Evolutionary conservation across 2,797 vertebrate genomes (phyloP), one percentile per base, ranked within the genome.

Genomic region (Poeciliopsis presidionis): DNA sequence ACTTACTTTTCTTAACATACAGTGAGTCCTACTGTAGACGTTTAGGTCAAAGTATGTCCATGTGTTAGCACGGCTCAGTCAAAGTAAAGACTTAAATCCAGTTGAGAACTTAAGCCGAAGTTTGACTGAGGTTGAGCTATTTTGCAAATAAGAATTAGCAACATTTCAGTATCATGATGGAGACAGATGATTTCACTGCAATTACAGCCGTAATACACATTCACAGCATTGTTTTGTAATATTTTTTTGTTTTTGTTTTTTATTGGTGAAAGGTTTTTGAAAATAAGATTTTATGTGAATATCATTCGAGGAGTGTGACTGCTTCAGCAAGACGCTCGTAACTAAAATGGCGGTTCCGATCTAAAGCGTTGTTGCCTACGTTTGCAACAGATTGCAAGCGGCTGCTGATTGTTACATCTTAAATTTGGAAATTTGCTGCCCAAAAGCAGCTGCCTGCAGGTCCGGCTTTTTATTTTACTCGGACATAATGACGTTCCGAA

Each of bases 401-500:
- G 36, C 36, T 67, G 36, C 2, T 67, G 36, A 2, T 22, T 65
- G 11, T 12, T 11, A 41, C 36, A 67, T 67, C 36, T 41, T 30
- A 30, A 13, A 51, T 51, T 33, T 4, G 14, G 7, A 72, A 22
- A 49, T 12, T 30, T 47, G 8, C 14, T 20, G 14, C 16, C 30
- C 2, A 65, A 39, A 39, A 65, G 33, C 33, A 28, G 73, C 45
- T 18, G 47, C 47, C 81, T 86, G 72, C 75, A 79, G 73, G 79
- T 81, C 49, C 80, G 47, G 49, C 82, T 87, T 69, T 75, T 74
- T 77, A 69, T 76, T 88, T 84, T 18, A 5, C 30, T 81, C 59
- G 53, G 53, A 77, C 81, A 75, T 63, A 77, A 81, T 89, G 80
- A 22, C 75, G 80, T 81, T 82, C 83, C 83, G 78, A 30, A 61